phyloP scores from a whole-genome alignment of 1,140 invertebrate genomes.

The Neuroterus valhalla region DNA sequence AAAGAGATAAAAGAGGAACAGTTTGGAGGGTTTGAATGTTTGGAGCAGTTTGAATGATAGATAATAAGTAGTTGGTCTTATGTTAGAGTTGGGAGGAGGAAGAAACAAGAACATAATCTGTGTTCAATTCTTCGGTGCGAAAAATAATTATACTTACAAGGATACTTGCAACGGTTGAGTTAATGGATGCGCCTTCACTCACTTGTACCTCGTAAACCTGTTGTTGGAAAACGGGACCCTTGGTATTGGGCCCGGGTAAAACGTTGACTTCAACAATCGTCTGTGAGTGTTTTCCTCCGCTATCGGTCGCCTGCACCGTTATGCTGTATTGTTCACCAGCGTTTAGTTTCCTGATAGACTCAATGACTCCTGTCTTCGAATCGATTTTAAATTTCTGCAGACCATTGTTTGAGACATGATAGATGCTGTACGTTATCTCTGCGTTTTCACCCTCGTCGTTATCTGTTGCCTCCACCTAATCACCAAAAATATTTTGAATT shows the following conservation, averaged over 20 bases:
- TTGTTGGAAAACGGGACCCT: constrained; percentile 87
- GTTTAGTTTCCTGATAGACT: constrained; percentile 84
- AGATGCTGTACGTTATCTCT: constrained; percentile 87
- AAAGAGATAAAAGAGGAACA: no score
- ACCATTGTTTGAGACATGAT: constrained; percentile 93
- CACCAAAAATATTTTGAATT: neutral
- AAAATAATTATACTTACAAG: constrained; percentile 70
- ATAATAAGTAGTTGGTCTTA: neutral
- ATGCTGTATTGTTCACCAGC: constrained; percentile 93
- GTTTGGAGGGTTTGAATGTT: no score
- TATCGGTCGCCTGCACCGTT: constrained; percentile 87
- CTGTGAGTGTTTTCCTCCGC: constrained; percentile 83
- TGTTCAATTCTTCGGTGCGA: neutral
- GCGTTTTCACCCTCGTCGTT: constrained; percentile 91
- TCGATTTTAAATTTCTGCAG: constrained; percentile 90
- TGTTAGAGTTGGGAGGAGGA: neutral
- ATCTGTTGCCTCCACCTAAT: constrained; percentile 85
- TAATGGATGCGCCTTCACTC: constrained; percentile 90
- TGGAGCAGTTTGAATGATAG: no score
- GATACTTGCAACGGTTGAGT: constrained; percentile 86
- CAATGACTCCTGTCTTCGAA: constrained; percentile 85
- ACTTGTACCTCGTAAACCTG: constrained; percentile 89
- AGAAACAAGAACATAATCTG: neutral
- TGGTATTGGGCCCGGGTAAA: constrained; percentile 88
- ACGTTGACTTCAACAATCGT: constrained; percentile 89